Conservation (phyloP, 2,888 invertebrate genomes). For the Mantis religiosa region DNA sequence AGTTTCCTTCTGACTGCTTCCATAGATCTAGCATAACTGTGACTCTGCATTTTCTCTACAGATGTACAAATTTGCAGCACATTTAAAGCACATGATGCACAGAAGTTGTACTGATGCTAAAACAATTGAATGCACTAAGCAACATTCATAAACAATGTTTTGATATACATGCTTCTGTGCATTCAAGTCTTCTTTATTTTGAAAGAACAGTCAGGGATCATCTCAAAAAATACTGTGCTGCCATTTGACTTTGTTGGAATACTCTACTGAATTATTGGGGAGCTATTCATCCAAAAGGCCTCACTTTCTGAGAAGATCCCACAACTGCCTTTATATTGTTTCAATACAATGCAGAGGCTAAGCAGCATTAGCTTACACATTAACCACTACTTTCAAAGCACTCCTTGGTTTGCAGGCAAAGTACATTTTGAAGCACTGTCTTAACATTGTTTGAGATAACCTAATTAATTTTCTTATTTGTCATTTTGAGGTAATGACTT, state of each 20-base stretch:
- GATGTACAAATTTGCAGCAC: background rate
- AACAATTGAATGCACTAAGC: background rate
- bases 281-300: background rate
- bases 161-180: background rate
- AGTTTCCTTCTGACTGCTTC: too few species aligned
- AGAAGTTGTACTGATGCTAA: background rate
- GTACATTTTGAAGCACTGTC: background rate
- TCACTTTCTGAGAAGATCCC: constrained; percentile 24
- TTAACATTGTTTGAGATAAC: background rate
- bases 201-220: constrained; percentile 22
- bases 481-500: background rate
- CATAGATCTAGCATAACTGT: too few species aligned
- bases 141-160: background rate
- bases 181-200: background rate
- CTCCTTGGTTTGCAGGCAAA: background rate
- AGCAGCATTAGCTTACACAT: background rate
- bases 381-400: background rate
- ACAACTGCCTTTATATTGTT: background rate
- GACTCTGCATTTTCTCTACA: background rate
- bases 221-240: constrained; percentile 29
- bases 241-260: background rate
- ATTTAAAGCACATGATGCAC: background rate
- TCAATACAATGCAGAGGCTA: background rate
- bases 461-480: background rate
- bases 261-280: background rate